These are phyloP conservation scores for Galaxea fascicularis DNA, from an alignment of 92 coral and sea anemone genomes.

Conservation along the genomic window DNA sequence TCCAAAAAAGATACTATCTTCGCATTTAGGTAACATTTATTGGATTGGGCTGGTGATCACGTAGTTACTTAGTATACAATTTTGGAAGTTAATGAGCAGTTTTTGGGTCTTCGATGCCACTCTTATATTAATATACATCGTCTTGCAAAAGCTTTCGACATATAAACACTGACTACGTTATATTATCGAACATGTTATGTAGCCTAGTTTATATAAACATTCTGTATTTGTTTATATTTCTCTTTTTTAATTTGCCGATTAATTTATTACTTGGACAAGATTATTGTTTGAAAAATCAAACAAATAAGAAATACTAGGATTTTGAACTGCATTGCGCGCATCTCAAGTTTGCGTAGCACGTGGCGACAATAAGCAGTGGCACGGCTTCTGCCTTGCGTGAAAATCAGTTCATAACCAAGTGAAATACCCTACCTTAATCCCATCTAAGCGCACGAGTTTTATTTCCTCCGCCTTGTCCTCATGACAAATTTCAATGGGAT, in stretches of 20 bases:
- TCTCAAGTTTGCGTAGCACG: background rate
- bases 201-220: too few relatives aligned
- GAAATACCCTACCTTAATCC: conserved; percentile 55
- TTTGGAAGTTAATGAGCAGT: background rate
- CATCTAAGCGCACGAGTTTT: conserved; percentile 54
- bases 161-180: too few relatives aligned
- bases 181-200: too few relatives aligned
- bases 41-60: background rate
- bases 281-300: background rate
- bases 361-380: background rate
- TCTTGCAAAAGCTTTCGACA: too few relatives aligned
- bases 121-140: too few relatives aligned
- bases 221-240: too few relatives aligned
- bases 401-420: background rate
- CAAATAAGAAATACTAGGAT: background rate
- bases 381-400: background rate
- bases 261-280: too few relatives aligned
- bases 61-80: background rate
- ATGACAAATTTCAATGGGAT: conserved; percentile 65
- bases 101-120: too few relatives aligned
- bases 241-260: too few relatives aligned
- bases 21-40: background rate
- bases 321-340: background rate
- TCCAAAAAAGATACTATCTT: background rate
- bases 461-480: conserved; percentile 42